These are phyloP conservation scores for Dreissena rostriformis DNA, from an alignment of 1,140 invertebrate species.

Conservation along the genomic window DNA sequence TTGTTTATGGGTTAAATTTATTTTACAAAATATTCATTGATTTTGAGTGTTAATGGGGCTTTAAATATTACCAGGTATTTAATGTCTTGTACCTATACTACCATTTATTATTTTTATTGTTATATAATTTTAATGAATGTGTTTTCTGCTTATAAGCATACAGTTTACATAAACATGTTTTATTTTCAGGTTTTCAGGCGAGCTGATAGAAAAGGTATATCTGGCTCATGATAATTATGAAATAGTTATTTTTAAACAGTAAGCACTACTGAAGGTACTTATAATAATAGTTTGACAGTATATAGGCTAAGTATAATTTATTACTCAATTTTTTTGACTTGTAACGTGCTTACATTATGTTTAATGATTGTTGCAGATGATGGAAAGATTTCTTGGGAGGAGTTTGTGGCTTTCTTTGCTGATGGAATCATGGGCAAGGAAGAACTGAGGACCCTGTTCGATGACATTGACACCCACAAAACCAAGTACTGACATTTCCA, in stretches of 20 bases:
- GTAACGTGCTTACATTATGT: background rate
- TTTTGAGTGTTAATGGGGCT: too few species aligned
- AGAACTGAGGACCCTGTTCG: conserved; percentile 72
- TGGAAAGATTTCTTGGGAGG: conserved; percentile 76
- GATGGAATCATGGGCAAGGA: conserved; percentile 78
- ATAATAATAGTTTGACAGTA: background rate
- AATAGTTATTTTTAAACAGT: background rate
- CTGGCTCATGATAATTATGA: background rate
- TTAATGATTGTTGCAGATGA: conserved; percentile 68
- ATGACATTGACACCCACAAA: conserved; percentile 78
- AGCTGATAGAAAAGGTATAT: conserved; percentile 77
- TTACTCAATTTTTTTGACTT: background rate
- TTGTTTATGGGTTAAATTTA: too few species aligned
- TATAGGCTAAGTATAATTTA: background rate
- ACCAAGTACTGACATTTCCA: conserved; percentile 65
- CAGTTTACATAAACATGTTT: conserved; percentile 11
- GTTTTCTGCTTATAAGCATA: too few species aligned
- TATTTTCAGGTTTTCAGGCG: conserved; percentile 74
- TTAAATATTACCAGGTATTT: too few species aligned
- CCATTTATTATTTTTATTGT: too few species aligned
- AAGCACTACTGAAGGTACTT: background rate
- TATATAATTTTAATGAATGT: too few species aligned
- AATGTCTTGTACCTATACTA: too few species aligned
- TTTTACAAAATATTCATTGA: too few species aligned
- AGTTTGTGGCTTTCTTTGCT: conserved; percentile 76